These are phyloP conservation scores for Condylura cristata DNA, from an alignment of 2,113 vertebrate genomes.

Conservation along the genomic window DNA sequence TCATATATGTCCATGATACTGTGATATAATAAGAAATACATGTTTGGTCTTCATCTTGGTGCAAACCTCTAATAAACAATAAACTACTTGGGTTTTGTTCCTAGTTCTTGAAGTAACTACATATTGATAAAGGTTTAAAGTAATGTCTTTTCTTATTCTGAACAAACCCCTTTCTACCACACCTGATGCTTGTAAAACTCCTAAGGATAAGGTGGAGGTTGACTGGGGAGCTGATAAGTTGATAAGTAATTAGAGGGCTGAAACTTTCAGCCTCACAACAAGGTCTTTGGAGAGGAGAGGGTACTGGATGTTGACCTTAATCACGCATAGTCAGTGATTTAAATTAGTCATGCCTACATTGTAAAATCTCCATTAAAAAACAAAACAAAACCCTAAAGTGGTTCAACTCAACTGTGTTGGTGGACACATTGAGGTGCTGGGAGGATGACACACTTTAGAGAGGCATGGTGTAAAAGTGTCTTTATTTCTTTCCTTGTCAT, in stretches of 20 bases:
- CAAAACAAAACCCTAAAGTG: background rate
- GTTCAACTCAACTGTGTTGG: background rate
- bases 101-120: background rate
- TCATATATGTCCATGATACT: background rate
- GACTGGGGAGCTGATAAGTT: background rate
- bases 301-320: background rate
- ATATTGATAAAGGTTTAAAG: background rate
- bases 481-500: background rate
- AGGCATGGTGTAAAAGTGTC: background rate
- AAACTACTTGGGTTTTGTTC: background rate
- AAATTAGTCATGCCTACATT: background rate
- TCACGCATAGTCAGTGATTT: accelerated
- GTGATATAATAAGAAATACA: background rate
- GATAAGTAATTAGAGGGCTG: background rate
- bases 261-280: background rate
- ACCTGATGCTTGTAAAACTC: background rate
- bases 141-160: background rate
- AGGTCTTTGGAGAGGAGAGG: too few species aligned
- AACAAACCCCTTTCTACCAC: background rate
- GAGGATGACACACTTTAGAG: too few species aligned
- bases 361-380: background rate
- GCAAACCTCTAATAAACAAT: background rate
- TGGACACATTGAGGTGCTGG: background rate
- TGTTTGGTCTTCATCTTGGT: background rate
- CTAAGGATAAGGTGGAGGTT: background rate